phyloP scores from a whole-genome alignment of 2,113 vertebrate genomes.

The Ochotona curzoniae region DNA sequence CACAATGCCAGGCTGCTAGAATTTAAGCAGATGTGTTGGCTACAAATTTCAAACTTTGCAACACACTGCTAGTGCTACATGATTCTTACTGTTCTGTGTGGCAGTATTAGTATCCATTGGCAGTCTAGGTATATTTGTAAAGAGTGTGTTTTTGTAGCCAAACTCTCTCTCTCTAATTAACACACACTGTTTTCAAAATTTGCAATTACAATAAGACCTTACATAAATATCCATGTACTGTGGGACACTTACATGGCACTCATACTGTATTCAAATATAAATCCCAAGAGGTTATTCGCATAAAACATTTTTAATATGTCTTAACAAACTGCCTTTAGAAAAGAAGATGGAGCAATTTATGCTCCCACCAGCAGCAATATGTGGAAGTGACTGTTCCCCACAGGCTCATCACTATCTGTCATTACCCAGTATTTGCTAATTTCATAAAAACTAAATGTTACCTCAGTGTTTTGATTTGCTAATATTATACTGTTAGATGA shows the following conservation, averaged over 20 bases:
- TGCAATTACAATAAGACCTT: background rate
- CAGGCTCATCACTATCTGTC: background rate
- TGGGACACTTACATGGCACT: background rate
- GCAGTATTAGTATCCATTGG: background rate
- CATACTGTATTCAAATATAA: constrained; percentile 21
- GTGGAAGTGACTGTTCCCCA: background rate
- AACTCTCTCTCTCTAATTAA: background rate
- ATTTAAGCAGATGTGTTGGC: background rate
- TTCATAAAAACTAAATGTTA: background rate
- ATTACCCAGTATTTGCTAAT: background rate
- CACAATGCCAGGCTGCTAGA: too few species aligned
- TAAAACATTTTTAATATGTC: background rate
- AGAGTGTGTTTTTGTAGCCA: too few species aligned
- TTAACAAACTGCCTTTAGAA: background rate
- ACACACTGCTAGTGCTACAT: background rate
- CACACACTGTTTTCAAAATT: background rate
- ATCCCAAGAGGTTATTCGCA: background rate
- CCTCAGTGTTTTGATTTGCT: background rate
- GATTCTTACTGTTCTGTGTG: background rate
- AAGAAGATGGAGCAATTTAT: background rate
- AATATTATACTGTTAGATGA: background rate
- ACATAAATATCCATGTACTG: background rate
- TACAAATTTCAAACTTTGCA: background rate
- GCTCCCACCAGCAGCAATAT: background rate
- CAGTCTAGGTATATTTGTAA: background rate